A percentile compares a stretch with the other conserved stretches of the same genome.
Conservation (phyloP, 1,140 invertebrate genomes). For the Glossosoma conforme region DNA sequence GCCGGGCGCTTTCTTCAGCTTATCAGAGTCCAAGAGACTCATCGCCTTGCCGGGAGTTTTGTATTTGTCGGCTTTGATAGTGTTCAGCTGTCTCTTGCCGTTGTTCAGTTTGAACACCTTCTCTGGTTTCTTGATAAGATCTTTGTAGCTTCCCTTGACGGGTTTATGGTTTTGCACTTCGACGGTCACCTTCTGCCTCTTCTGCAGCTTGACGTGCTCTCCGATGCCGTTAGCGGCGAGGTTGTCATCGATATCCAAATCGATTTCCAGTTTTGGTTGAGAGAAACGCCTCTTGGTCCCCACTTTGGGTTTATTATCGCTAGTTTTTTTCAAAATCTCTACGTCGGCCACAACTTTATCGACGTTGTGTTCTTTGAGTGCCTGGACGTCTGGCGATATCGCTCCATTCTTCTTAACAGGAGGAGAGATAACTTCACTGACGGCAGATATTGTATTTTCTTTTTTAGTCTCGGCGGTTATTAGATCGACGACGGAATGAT, state of each 20-base stretch:
- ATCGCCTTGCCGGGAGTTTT: conserved; percentile 33
- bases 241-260: conserved; percentile 44
- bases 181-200: conserved; percentile 52
- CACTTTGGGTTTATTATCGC: conserved; percentile 42
- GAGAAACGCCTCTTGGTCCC: conserved; percentile 42
- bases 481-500: conserved; percentile 35
- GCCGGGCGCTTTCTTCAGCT: conserved; percentile 37
- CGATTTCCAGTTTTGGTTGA: conserved; percentile 45
- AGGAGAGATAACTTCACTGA: not conserved
- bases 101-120: conserved; percentile 40
- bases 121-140: conserved; percentile 40
- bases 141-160: conserved; percentile 39
- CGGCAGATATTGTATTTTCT: conserved; percentile 43
- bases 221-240: conserved; percentile 49
- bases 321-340: conserved; percentile 23
- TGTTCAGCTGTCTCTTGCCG: conserved; percentile 41
- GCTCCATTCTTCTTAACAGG: conserved; percentile 16
- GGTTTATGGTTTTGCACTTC: conserved; percentile 32
- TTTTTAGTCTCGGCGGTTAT: conserved; percentile 48
- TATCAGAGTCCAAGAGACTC: conserved; percentile 33
- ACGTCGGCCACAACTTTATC: conserved; percentile 1
- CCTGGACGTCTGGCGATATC: conserved; percentile 37
- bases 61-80: conserved; percentile 26
- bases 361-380: conserved; percentile 43
- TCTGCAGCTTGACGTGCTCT: conserved; percentile 50